Base-by-base conservation (phyloP, 2,888 invertebrate species). In the Xestia sexstrigata region DNA sequence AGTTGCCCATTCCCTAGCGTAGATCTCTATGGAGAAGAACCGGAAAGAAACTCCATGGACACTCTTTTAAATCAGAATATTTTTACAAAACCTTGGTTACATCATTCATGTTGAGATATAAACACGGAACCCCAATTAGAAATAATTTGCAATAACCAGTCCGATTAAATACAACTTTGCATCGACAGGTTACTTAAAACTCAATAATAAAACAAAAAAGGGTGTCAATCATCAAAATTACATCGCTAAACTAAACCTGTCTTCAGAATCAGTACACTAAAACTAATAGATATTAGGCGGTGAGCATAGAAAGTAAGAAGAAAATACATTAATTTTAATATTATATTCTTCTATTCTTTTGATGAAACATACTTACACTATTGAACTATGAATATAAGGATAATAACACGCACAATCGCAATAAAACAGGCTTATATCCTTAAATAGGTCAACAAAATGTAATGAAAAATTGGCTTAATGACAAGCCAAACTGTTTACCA, bases 201-300 rank as follows among this genome's bases (percentile, higher is more conserved):
- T 68, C 62, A 76, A 66, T 55, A 62, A 26, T 26, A 13, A 15
- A 15, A 20, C 45, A 60, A 79, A 79, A 70, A 84, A 65, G 20
- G 17, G 20, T 70, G 68, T 74, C 85, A 78, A 75, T 78, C 78
- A 76, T 73, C 39, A 60, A 60, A 67, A 81, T 78, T 70, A 72
- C 80, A 63, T 52, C 79, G 42, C 2, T 45, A 52, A 45, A 74
- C 42, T 52, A 70, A 84, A 84, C 85, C 67, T 55, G 83, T 78
- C 47, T 66, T 72, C 65, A 45, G 66, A 84, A 81, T 83, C 66
- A 63, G 58, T 62, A 15, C 76, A 76, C 30, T 82, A 83, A 79
- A 83, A 76, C 70, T 80, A 83, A 81, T 83, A 65, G 45, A 55
- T 63, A 30, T 74, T 35, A 79, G 26, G 74, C 23, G 17, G 49